Evolutionary conservation across 2,888 invertebrate genomes (phyloP), one percentile per base, ranked within the genome.

Genomic region (Cenopis cana): DNA sequence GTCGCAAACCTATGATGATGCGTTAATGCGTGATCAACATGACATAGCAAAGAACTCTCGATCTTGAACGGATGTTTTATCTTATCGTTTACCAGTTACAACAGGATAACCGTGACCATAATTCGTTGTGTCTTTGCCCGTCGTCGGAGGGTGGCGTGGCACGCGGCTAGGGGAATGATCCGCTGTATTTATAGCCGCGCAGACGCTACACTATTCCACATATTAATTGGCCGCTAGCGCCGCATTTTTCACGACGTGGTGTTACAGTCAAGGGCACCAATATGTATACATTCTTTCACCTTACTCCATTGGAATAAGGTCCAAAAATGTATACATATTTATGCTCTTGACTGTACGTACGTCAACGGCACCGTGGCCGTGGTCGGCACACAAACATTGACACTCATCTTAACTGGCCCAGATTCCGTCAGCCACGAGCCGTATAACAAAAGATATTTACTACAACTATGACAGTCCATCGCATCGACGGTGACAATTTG

Each of bases 161-260:
- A 55, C 64, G 56, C 68, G 54, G 46, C 72, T 64, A 68, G 72
- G 69, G 72, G 69, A 68, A 50, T 67, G 75, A 77, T 81, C 78
- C 14, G 78, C 78, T 85, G 82, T 92, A 93, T 93, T 93, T 91
- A 88, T 93, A 93, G 92, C 88, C 89, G 84, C 88, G 88, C 83
- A 87, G 90, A 88, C 91, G 89, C 85, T 89, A 84, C 86, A 84
- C 88, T 88, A 89, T 89, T 86, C 85, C 87, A 84, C 89, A 85
- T 88, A 88, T 89, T 90, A 92, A 91, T 91, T 91, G 89, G 89
- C 88, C 89, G 88, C 90, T 90, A 87, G 89, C 84, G 85, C 85
- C 86, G 88, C 88, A 89, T 91, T 90, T 92, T 91, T 90, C 88
- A 86, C 84, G 85, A 89, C 86, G 89, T 86, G 86, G 86, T 85